phyloP scores from a whole-genome alignment of 2,888 invertebrate genomes.

The Drosophila barbarae region DNA sequence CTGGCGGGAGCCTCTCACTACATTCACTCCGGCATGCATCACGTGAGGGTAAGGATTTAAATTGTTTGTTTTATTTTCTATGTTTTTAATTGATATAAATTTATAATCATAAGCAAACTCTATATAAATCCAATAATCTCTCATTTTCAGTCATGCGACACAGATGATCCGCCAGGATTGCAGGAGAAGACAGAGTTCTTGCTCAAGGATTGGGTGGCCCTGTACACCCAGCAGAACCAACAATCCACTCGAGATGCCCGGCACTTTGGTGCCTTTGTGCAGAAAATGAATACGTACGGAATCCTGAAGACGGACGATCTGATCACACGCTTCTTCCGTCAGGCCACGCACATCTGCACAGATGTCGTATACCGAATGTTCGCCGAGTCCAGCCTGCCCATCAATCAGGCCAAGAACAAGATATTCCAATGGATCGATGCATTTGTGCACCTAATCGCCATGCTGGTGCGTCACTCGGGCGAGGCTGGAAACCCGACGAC shows the following conservation, averaged over 20 bases:
- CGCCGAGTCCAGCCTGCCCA: slow-evolving; percentile 85
- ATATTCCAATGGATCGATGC: slow-evolving; percentile 98
- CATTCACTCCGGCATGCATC: slow-evolving; percentile 94
- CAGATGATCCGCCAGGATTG: slow-evolving; percentile 95
- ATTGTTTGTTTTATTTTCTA: not conserved
- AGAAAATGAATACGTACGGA: slow-evolving; percentile 97
- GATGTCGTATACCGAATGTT: slow-evolving; percentile 94
- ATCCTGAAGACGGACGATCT: slow-evolving; percentile 98
- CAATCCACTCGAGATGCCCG: slow-evolving; percentile 86
- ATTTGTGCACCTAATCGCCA: slow-evolving; percentile 94
- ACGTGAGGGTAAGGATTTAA: slow-evolving; percentile 83
- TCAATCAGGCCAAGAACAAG: slow-evolving; percentile 88
- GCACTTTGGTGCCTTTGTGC: slow-evolving; percentile 95
- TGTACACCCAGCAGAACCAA: slow-evolving; percentile 88
- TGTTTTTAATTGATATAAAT: too few relatives aligned
- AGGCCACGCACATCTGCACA: slow-evolving; percentile 97
- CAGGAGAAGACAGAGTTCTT: slow-evolving; percentile 97
- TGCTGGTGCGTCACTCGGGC: slow-evolving; percentile 96
- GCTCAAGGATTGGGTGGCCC: slow-evolving; percentile 96
- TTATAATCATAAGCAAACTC: too few relatives aligned
- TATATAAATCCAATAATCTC: not conserved
- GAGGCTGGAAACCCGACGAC: slow-evolving; percentile 92
- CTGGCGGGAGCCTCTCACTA: slow-evolving; percentile 91
- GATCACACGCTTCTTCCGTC: slow-evolving; percentile 97
- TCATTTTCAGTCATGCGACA: slow-evolving; percentile 85